Evolutionary conservation across 64 coral and sea anemone species (phyloP).

Genomic region (Trachythela sp.): DNA sequence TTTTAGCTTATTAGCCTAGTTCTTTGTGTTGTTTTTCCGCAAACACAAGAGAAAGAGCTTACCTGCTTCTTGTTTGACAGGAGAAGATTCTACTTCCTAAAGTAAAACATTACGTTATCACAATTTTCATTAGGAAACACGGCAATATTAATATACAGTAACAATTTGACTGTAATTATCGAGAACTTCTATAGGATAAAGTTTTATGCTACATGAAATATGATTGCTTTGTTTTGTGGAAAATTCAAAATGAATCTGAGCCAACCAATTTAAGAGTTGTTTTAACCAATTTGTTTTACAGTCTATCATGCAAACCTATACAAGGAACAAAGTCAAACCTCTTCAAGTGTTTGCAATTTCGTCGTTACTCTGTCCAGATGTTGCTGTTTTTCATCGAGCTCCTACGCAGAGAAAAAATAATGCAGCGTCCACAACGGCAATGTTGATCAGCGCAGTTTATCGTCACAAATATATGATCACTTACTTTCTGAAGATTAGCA

Average conservation of each 20-base stretch:
- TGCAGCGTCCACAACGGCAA: not conserved
- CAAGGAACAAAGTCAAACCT: slow-evolving; percentile 44
- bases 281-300: not conserved
- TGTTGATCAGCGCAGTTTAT: not conserved
- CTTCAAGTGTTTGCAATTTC: slow-evolving; percentile 78
- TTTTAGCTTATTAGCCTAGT: too few relatives aligned
- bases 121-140: not conserved
- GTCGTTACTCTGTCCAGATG: slow-evolving; percentile 70
- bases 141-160: too few relatives aligned
- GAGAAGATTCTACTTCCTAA: slow-evolving; percentile 84
- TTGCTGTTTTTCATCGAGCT: slow-evolving; percentile 86
- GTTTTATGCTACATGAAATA: too few relatives aligned
- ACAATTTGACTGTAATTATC: too few relatives aligned
- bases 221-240: too few relatives aligned
- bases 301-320: not conserved
- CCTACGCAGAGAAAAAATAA: slow-evolving; percentile 40
- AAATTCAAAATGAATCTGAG: too few relatives aligned
- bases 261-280: too few relatives aligned
- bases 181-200: too few relatives aligned
- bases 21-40: not conserved
- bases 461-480: not conserved
- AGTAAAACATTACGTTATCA: not conserved
- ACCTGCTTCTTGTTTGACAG: slow-evolving; percentile 98
- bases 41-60: not conserved
- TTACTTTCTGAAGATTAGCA: slow-evolving; percentile 68